Conservation (phyloP, 2,797 vertebrate genomes). For the Moxostoma hubbsi region DNA sequence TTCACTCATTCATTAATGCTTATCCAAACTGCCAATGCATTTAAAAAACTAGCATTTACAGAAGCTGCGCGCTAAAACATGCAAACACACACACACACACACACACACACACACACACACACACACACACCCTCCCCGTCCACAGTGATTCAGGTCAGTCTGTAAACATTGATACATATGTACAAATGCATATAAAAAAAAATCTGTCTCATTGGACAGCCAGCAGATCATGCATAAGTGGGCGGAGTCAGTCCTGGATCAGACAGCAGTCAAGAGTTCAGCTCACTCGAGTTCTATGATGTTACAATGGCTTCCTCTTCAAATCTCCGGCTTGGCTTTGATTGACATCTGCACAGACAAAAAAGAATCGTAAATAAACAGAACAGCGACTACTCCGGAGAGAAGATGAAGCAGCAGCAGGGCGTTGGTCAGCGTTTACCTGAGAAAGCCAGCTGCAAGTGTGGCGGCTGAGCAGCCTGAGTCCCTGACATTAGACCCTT, state of each 20-base stretch:
- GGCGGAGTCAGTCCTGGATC: slow-evolving; percentile 47
- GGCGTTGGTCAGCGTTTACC: slow-evolving; percentile 78
- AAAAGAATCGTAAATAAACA: background rate
- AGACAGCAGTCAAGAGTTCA: slow-evolving; percentile 24
- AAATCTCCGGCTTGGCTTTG: slow-evolving; percentile 93
- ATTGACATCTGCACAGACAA: slow-evolving; percentile 85
- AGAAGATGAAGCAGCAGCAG: slow-evolving; percentile 10
- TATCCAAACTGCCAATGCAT: slow-evolving; percentile 3
- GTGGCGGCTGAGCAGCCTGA: slow-evolving; percentile 92
- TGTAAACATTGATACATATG: slow-evolving; percentile 76
- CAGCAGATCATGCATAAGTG: slow-evolving; percentile 43
- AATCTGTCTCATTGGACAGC: slow-evolving; percentile 32
- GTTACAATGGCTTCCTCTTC: slow-evolving; percentile 94
- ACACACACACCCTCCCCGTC: slow-evolving; percentile 64
- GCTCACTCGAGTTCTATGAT: slow-evolving; percentile 52
- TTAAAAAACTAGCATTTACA: slow-evolving; percentile 5
- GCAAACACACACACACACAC: slow-evolving; percentile 49
- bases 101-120: slow-evolving; percentile 17
- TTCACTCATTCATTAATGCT: slow-evolving; percentile 8
- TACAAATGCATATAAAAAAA: slow-evolving; percentile 46
- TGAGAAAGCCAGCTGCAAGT: slow-evolving; percentile 93
- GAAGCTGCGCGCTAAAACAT: slow-evolving; percentile 16
- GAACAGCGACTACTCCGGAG: slow-evolving; percentile 51
- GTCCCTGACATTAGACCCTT: slow-evolving; percentile 97
- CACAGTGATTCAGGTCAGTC: slow-evolving; percentile 81